Percentiles rank a stretch among this genome's conserved stretches.
These are phyloP conservation scores for Actinernus sp. DNA, from an alignment of 92 coral and sea anemone genomes.

Conservation along the genomic window DNA sequence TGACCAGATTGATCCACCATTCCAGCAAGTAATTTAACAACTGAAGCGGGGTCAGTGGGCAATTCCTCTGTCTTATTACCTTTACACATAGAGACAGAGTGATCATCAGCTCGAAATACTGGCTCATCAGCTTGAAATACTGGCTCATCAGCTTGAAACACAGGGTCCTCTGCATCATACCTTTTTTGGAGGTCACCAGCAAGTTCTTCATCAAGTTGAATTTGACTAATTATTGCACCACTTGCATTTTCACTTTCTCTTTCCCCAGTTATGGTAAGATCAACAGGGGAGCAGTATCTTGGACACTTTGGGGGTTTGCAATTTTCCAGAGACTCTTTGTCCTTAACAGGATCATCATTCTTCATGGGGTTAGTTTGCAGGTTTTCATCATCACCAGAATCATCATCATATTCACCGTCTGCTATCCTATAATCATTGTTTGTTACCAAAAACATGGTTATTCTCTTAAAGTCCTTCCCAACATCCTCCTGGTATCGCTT, in stretches of 20 bases:
- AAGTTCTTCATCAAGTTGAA: slow-evolving; percentile 8
- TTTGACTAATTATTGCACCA: slow-evolving; percentile 18
- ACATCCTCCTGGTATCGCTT: no score
- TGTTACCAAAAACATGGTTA: slow-evolving; percentile 46
- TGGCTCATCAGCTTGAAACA: no score
- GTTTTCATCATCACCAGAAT: no score
- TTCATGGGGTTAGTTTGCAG: no score
- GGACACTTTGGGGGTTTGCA: no score
- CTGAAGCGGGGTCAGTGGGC: slow-evolving; percentile 11
- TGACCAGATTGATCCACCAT: slow-evolving; percentile 29
- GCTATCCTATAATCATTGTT: slow-evolving; percentile 52
- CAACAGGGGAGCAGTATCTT: slow-evolving; percentile 10
- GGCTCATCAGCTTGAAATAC: no score
- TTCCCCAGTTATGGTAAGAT: no score
- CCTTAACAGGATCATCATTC: no score
- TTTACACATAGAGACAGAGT: neutral
- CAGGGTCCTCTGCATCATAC: slow-evolving; percentile 23
- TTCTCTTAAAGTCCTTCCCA: slow-evolving; percentile 59
- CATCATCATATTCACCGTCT: slow-evolving; percentile 3
- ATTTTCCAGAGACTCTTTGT: slow-evolving; percentile 1
- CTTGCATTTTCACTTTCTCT: neutral
- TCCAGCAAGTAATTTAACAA: slow-evolving; percentile 13
- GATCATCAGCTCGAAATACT: no score
- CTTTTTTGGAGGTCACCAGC: slow-evolving; percentile 21
- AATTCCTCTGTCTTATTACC: neutral